Percentiles rank a stretch among this genome's conserved stretches.
Conservation (phyloP, 1,140 invertebrate genomes). For the Heliconius nattereri region DNA sequence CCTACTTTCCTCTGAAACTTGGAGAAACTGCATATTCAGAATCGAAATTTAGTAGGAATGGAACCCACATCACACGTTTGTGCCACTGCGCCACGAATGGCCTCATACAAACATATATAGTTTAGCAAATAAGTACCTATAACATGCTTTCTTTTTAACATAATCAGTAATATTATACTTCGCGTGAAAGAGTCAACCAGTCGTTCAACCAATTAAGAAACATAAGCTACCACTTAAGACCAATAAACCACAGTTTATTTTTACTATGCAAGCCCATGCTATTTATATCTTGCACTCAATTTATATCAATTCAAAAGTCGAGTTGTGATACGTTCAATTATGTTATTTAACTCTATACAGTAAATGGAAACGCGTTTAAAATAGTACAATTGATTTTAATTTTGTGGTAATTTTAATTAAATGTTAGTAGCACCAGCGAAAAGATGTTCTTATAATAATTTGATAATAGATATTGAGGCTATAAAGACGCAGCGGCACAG, state of each 20-base stretch:
- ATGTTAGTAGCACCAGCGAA: too few relatives aligned
- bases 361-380: slow-evolving; percentile 23
- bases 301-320: slow-evolving; percentile 62
- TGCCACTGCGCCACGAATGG: too few relatives aligned
- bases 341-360: slow-evolving; percentile 56
- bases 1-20: too few relatives aligned
- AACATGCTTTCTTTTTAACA: background rate
- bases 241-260: slow-evolving; percentile 40
- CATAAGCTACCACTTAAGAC: slow-evolving; percentile 38
- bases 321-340: slow-evolving; percentile 64
- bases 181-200: slow-evolving; percentile 14
- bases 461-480: too few relatives aligned
- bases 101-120: background rate
- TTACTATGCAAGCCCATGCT: slow-evolving; percentile 41
- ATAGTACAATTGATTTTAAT: slow-evolving; percentile 51
- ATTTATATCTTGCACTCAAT: slow-evolving; percentile 67
- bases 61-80: too few relatives aligned
- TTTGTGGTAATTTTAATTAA: background rate
- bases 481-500: too few relatives aligned
- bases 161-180: background rate
- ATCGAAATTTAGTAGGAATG: too few relatives aligned
- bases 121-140: background rate
- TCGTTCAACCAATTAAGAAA: slow-evolving; percentile 39
- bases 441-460: too few relatives aligned
- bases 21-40: too few relatives aligned